Conservation (phyloP, 2,888 invertebrate species). For the Drosophila hamatofila region DNA sequence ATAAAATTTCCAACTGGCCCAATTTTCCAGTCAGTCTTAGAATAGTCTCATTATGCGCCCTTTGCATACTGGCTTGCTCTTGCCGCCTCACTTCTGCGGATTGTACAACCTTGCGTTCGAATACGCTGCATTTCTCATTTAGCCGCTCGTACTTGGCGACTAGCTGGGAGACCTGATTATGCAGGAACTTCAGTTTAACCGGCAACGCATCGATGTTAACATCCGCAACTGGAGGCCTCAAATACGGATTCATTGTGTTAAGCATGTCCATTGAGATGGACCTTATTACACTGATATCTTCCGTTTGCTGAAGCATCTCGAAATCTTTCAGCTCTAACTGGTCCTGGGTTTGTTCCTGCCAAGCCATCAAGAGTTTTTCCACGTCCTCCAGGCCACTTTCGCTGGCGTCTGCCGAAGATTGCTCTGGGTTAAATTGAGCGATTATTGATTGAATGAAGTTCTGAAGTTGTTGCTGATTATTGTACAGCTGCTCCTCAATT, state of each 20-base stretch:
- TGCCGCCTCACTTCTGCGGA: neutral
- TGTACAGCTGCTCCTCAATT: too few relatives aligned
- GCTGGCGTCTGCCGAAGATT: too few relatives aligned
- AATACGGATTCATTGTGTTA: neutral
- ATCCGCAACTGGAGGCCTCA: neutral
- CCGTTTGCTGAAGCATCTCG: neutral
- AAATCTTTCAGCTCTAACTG: conserved; percentile 22
- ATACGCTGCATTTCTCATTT: neutral
- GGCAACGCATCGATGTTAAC: neutral
- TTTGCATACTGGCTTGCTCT: neutral
- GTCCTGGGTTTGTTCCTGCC: too few relatives aligned
- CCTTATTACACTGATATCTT: neutral
- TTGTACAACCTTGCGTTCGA: neutral
- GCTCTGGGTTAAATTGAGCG: too few relatives aligned
- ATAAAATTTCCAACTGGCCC: neutral
- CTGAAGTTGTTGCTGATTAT: too few relatives aligned
- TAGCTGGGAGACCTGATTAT: neutral
- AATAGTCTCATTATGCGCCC: neutral
- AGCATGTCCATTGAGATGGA: neutral
- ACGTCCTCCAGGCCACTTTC: too few relatives aligned
- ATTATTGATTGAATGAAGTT: too few relatives aligned
- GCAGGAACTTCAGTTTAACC: neutral
- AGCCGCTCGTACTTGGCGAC: neutral
- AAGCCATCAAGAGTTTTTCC: too few relatives aligned
- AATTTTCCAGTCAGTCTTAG: neutral